Evolutionary conservation across 2,797 vertebrate genomes (phyloP).

Genomic region (Paguma larvata): DNA sequence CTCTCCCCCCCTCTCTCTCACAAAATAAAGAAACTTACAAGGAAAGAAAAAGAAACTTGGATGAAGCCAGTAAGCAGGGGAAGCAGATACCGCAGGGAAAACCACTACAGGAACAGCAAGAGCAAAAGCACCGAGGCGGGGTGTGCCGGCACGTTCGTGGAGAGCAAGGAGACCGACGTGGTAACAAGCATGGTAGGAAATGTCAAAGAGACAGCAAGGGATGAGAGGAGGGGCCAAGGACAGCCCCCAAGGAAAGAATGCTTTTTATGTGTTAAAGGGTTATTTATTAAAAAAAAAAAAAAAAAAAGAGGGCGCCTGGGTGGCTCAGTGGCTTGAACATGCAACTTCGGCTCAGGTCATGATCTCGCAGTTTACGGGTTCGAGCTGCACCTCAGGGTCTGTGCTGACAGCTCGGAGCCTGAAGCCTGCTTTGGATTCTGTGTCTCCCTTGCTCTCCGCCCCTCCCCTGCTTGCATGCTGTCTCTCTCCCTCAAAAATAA

Average conservation of each 20-base stretch:
- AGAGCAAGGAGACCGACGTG: neutral
- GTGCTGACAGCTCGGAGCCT: too few species aligned
- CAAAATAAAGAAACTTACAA: too few species aligned
- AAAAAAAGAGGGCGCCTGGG: fast-evolving
- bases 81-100: neutral
- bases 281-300: neutral
- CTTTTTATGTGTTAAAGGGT: neutral
- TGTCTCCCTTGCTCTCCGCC: too few species aligned
- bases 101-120: neutral
- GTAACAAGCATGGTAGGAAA: neutral
- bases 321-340: too few species aligned
- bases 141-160: too few species aligned
- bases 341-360: too few species aligned
- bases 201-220: neutral
- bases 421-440: too few species aligned
- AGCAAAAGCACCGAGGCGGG: neutral
- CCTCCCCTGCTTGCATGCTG: too few species aligned
- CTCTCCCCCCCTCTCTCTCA: too few species aligned
- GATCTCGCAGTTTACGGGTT: too few species aligned
- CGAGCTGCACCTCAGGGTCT: too few species aligned
- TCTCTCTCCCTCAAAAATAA: too few species aligned
- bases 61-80: neutral
- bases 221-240: neutral
- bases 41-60: neutral
- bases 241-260: neutral